Percentiles rank a stretch among this genome's conserved stretches.
These are phyloP conservation scores for Hypomecis punctinalis DNA, from an alignment of 2,888 invertebrate genomes.

Conservation along the genomic window DNA sequence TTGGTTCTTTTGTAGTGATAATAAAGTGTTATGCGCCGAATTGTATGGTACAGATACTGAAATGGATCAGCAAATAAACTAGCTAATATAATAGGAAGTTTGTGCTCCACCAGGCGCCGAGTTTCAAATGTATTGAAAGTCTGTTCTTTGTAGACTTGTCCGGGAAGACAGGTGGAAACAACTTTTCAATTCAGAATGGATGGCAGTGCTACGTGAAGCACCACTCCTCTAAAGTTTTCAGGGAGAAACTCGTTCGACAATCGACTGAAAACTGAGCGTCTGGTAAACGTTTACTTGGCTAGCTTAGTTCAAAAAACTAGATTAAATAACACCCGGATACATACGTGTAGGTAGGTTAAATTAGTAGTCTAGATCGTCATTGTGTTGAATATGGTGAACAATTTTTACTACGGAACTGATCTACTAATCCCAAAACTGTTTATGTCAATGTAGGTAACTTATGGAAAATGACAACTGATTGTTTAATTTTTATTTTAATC, in stretches of 20 bases:
- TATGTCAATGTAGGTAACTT: too few relatives aligned
- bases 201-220: constrained; percentile 25
- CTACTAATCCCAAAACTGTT: too few relatives aligned
- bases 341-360: too few relatives aligned
- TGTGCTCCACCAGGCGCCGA: constrained; percentile 49
- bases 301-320: not conserved
- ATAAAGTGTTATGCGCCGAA: too few relatives aligned
- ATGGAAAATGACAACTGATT: too few relatives aligned
- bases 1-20: too few relatives aligned
- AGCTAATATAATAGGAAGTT: constrained; percentile 21
- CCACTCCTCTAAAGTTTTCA: constrained; percentile 30
- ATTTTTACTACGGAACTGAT: too few relatives aligned
- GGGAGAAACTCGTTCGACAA: not conserved
- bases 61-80: constrained; percentile 3
- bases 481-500: too few relatives aligned
- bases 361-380: too few relatives aligned
- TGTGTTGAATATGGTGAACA: too few relatives aligned
- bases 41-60: constrained; percentile 1
- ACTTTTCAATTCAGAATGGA: constrained; percentile 38
- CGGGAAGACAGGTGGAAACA: constrained; percentile 49
- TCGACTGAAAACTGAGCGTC: not conserved
- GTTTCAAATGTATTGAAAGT: constrained; percentile 56
- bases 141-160: constrained; percentile 48
- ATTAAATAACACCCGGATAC: not conserved
- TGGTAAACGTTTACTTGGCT: not conserved